Conservation (phyloP, 2,113 vertebrate genomes). For the Pygathrix nemaeus region DNA sequence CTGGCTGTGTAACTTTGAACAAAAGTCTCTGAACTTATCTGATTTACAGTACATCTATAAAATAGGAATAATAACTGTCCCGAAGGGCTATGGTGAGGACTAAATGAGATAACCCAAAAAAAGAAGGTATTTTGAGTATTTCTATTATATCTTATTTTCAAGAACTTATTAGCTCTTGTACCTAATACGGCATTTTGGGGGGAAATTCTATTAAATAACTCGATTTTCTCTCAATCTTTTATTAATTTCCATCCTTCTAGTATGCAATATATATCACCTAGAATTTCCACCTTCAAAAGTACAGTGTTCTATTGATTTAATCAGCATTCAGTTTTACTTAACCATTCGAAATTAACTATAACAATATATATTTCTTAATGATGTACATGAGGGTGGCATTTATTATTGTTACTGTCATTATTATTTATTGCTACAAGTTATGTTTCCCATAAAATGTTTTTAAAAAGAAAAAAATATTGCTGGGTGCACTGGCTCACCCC, state of each 20-base stretch:
- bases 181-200: not conserved
- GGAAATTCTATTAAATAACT: not conserved
- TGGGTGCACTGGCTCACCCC: no score
- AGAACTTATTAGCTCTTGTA: not conserved
- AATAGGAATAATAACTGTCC: not conserved
- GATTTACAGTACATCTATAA: not conserved
- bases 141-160: not conserved
- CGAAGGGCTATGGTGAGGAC: not conserved
- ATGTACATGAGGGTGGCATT: not conserved
- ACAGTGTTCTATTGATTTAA: not conserved
- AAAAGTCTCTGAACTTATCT: conserved; percentile 17
- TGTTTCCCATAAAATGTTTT: not conserved
- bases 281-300: conserved; percentile 27
- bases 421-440: not conserved
- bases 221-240: conserved; percentile 11
- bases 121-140: not conserved
- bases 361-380: not conserved
- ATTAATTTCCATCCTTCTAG: conserved; percentile 9
- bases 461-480: not conserved
- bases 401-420: not conserved
- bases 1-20: not conserved
- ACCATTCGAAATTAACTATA: conserved; percentile 22
- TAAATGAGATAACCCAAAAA: not conserved
- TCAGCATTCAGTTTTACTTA: not conserved
- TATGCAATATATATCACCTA: not conserved